Base-by-base conservation (phyloP, 2,888 invertebrate species). In the Amblyjoppa proteus region DNA sequence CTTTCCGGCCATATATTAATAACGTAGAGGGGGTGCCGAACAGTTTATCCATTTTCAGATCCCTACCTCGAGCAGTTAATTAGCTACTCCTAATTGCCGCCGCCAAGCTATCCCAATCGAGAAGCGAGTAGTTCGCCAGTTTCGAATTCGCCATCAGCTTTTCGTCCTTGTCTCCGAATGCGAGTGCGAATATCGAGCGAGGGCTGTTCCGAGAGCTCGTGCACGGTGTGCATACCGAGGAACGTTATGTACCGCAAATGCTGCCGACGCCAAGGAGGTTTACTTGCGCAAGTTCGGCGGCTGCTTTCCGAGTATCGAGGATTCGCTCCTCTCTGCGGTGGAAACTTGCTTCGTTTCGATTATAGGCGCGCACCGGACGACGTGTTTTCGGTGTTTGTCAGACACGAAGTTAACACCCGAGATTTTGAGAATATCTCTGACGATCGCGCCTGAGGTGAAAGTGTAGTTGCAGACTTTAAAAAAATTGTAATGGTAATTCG, bases 41-140 rank as follows among this genome's bases (percentile, higher is more conserved):
- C 66, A 41, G 70, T 64, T 56, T 38, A 79, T 34, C n/a, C 31
- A 80, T 68, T 66, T 81, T 34, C 70, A 56, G 53, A 5, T 68
- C 38, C 38, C 82, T 83, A 70, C 81, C 81, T 86, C 82, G 77
- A 85, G 87, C 88, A 86, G 88, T 88, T 91, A 92, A 92, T 92
- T 92, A 91, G 89, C 90, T 90, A 90, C 90, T 87, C 88, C 91
- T 90, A 91, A 92, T 92, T 91, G 88, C 89, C 85, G 75, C 41
- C 41, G 20, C 66, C 20, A 41, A n/a, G 66, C 66, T 66, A 11
- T 68, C 11, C 66, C 16, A 41, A 41, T 41, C 13, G 38, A 11
- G 41, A 11, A 25, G 38, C 85, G 86, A 90, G 89, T 89, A 90
- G 90, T 90, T 91, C 74, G 87, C 79, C 87, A 89, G 89, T 91